Conservation (phyloP, 64 coral and sea anemone genomes). For the Hydrozoanthus tunicans region DNA sequence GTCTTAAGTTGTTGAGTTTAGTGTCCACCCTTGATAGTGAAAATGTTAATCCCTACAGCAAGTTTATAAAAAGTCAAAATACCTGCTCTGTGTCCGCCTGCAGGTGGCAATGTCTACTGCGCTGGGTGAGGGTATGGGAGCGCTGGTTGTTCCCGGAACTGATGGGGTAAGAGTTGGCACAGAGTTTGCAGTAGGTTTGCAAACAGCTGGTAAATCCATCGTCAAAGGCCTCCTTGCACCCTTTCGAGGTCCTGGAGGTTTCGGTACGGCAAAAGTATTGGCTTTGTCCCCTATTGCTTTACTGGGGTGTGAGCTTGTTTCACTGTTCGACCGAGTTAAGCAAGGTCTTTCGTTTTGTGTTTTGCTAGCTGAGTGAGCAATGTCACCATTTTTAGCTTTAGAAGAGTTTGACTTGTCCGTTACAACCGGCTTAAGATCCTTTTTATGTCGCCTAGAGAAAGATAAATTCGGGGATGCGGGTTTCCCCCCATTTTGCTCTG, state of each 20-base stretch:
- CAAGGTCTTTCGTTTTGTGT: constrained; percentile 31
- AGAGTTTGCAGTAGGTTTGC: constrained; percentile 45
- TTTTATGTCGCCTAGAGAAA: constrained; percentile 53
- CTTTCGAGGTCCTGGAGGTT: constrained; percentile 77
- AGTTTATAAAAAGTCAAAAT: not conserved
- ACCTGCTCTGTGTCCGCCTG: constrained; percentile 91
- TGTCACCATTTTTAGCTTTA: constrained; percentile 23
- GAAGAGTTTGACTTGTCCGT: constrained; percentile 22
- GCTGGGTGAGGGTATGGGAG: constrained; percentile 46
- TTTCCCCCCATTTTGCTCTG: constrained; percentile 67
- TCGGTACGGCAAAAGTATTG: constrained; percentile 69
- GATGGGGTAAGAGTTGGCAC: constrained; percentile 14
- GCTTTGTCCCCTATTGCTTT: constrained; percentile 46
- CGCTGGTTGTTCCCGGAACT: constrained; percentile 15
- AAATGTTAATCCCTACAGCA: not conserved
- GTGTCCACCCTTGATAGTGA: no score
- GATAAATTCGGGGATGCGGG: constrained; percentile 49
- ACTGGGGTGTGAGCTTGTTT: not conserved
- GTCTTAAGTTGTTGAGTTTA: no score
- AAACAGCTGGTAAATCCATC: constrained; percentile 64
- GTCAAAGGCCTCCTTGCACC: constrained; percentile 66
- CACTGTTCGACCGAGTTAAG: constrained; percentile 35
- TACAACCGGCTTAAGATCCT: constrained; percentile 68
- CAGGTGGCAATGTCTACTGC: constrained; percentile 61
- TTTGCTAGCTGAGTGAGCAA: constrained; percentile 41